Percentiles rank a stretch among this genome's conserved stretches.
Conservation (phyloP, 2,797 vertebrate species). For the Silurus aristotelis region DNA sequence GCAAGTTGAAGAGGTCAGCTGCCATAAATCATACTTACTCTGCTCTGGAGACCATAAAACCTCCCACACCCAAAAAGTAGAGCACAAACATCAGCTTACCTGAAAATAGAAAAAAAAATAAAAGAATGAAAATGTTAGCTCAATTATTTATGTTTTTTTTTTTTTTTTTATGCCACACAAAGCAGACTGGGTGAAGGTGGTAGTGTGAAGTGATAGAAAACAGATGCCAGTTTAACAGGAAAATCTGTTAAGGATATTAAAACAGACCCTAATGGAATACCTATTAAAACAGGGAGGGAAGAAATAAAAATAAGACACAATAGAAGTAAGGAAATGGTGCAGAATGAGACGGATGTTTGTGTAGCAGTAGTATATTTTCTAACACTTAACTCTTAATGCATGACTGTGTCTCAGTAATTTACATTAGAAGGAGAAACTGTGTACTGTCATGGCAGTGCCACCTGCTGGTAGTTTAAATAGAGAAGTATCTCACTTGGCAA, state of each 20-base stretch:
- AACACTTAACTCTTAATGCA: slow-evolving; percentile 16
- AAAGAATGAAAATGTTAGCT: slow-evolving; percentile 23
- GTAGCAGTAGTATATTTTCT: slow-evolving; percentile 21
- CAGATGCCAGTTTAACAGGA: slow-evolving; percentile 31
- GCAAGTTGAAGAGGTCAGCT: slow-evolving; percentile 16
- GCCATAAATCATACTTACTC: slow-evolving; percentile 36
- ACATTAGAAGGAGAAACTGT: not conserved
- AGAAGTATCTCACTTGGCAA: not conserved
- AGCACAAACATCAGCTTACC: slow-evolving; percentile 55
- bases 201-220: slow-evolving; percentile 34
- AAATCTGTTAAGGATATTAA: slow-evolving; percentile 41
- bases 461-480: slow-evolving; percentile 49
- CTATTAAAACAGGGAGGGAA: slow-evolving; percentile 41
- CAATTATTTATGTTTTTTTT: not conserved
- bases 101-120: slow-evolving; percentile 48
- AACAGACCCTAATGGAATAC: slow-evolving; percentile 15
- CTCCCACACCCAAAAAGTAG: slow-evolving; percentile 36
- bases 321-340: slow-evolving; percentile 29
- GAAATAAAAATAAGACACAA: slow-evolving; percentile 32
- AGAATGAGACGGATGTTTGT: slow-evolving; percentile 9
- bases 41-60: slow-evolving; percentile 26
- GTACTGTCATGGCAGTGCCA: slow-evolving; percentile 48
- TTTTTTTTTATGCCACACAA: not conserved
- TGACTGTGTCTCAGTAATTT: not conserved
- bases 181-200: slow-evolving; percentile 16